Percentiles rank a stretch among this genome's conserved stretches.
Evolutionary conservation across 2,113 vertebrate species (phyloP).

Genomic region (Phylloscopus trochiloides): DNA sequence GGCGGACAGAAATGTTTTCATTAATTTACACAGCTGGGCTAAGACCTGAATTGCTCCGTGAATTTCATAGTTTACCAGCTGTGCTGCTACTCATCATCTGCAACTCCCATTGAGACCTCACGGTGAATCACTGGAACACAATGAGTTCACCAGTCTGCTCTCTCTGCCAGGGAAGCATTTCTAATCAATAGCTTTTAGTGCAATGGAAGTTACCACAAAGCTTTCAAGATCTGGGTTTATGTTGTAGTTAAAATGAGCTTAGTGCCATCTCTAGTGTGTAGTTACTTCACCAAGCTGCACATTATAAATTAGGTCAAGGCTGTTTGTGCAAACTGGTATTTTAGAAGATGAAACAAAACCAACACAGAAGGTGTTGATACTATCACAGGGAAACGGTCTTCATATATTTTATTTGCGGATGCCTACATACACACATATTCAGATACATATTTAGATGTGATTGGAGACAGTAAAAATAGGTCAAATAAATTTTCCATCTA

Average conservation of each 20-base stretch:
- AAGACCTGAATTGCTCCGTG: neutral
- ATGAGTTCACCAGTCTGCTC: neutral
- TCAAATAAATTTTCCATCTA: conserved; percentile 12
- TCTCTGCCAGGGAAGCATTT: neutral
- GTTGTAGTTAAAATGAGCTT: neutral
- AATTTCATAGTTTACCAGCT: neutral
- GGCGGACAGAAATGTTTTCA: neutral
- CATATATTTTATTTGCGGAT: neutral
- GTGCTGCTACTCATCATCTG: neutral
- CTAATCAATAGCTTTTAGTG: conserved; percentile 49
- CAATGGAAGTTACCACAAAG: conserved; percentile 12
- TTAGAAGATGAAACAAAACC: neutral
- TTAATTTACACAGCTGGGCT: neutral
- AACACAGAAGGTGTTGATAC: neutral
- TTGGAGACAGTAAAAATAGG: neutral
- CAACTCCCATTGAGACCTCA: neutral
- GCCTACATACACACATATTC: neutral
- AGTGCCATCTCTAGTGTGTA: neutral
- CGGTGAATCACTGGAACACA: neutral
- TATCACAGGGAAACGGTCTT: neutral
- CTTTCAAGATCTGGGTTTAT: neutral
- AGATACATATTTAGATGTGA: neutral
- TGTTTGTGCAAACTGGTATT: neutral
- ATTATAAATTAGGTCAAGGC: neutral
- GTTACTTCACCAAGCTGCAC: neutral